Conservation (phyloP, 30 jellyfish, hydroid and myxozoan species). For the Chironex yamaguchii region DNA sequence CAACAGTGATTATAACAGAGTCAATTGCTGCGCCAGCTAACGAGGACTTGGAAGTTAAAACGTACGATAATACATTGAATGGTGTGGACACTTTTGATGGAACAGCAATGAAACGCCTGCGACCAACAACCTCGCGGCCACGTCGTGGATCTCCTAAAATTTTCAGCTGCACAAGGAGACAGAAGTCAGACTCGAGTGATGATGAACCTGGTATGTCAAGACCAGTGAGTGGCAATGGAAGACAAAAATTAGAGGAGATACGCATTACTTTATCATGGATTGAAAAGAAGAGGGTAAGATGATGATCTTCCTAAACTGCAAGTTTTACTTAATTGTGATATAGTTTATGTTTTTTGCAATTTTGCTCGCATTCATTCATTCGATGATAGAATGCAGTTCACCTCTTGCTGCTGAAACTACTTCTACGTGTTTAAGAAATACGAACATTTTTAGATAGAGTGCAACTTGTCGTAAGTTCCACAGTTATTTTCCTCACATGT, state of each 20-base stretch:
- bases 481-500: too few species aligned
- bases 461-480: too few species aligned
- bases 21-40: neutral
- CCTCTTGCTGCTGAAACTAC: too few species aligned
- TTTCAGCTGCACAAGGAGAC: slow-evolving; percentile 69
- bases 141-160: slow-evolving; percentile 44
- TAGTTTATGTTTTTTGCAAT: too few species aligned
- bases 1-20: neutral
- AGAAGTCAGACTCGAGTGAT: slow-evolving; percentile 66
- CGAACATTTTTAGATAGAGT: too few species aligned
- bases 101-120: neutral
- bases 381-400: too few species aligned
- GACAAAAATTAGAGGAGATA: slow-evolving; percentile 71
- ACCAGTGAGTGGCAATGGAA: slow-evolving; percentile 14
- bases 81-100: neutral
- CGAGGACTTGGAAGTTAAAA: neutral
- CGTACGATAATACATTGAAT: neutral
- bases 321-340: too few species aligned
- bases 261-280: slow-evolving; percentile 79
- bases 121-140: neutral
- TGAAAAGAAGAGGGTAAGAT: slow-evolving; percentile 58
- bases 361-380: too few species aligned
- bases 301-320: too few species aligned
- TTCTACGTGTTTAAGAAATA: too few species aligned
- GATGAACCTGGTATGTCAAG: slow-evolving; percentile 14